Evolutionary conservation across 2,797 vertebrate species (phyloP).

Genomic region (Sebastolobus altivelis): DNA sequence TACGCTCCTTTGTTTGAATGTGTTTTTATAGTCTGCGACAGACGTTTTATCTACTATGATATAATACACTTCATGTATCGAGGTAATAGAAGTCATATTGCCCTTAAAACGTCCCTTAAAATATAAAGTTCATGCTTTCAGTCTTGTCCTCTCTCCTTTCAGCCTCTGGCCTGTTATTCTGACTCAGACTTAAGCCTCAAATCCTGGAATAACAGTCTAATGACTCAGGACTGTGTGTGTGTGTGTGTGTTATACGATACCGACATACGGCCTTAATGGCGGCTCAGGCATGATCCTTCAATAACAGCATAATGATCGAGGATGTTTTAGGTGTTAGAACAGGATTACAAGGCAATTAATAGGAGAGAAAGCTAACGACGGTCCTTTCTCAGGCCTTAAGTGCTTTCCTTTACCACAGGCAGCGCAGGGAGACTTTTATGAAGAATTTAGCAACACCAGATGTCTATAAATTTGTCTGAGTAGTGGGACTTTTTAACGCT

Average conservation of each 20-base stretch:
- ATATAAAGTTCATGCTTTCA: conserved; percentile 45
- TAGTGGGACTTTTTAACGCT: conserved; percentile 43
- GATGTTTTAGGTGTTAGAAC: conserved; percentile 79
- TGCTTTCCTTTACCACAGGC: conserved; percentile 69
- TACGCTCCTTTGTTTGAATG: not conserved
- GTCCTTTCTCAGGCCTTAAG: conserved; percentile 63
- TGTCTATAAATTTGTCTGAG: conserved; percentile 74
- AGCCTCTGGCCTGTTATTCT: conserved; percentile 68
- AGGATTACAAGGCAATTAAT: conserved; percentile 68
- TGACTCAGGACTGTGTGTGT: conserved; percentile 53
- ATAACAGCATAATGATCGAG: conserved; percentile 70
- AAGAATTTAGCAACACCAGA: conserved; percentile 78
- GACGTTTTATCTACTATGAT: conserved; percentile 33
- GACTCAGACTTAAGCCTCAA: conserved; percentile 69
- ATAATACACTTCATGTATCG: conserved; percentile 21
- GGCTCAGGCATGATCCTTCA: conserved; percentile 66
- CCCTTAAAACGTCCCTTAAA: conserved; percentile 39
- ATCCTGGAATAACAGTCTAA: conserved; percentile 79
- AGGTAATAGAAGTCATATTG: conserved; percentile 47
- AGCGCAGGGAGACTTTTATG: conserved; percentile 66
- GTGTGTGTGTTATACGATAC: conserved; percentile 61
- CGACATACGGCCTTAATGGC: conserved; percentile 58
- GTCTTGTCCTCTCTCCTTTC: conserved; percentile 49
- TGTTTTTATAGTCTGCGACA: conserved; percentile 29
- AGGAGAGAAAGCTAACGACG: conserved; percentile 57